Conservation (phyloP, 1,140 invertebrate species). For the Diuraphis noxia region DNA sequence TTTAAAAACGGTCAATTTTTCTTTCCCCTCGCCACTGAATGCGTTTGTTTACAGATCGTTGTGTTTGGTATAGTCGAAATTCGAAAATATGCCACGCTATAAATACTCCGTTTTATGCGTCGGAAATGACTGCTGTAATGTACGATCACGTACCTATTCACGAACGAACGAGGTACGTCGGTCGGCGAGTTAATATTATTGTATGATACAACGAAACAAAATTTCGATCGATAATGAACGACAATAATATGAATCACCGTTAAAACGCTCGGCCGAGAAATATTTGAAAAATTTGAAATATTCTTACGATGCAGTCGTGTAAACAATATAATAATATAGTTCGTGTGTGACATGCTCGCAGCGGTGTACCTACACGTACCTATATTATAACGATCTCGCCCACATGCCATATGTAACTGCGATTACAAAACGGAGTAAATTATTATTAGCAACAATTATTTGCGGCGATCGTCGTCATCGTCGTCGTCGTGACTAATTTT, state of each 20-base stretch:
- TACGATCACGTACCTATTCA: background rate
- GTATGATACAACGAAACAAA: background rate
- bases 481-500: background rate
- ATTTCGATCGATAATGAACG: background rate
- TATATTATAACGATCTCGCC: background rate
- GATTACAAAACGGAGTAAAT: background rate
- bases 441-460: background rate
- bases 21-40: too few relatives aligned
- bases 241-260: background rate
- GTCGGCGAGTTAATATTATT: background rate
- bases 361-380: background rate
- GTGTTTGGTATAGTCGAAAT: background rate
- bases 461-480: too few relatives aligned
- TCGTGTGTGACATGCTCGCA: background rate
- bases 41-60: background rate
- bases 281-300: slow-evolving; percentile 12
- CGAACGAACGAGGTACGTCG: too few relatives aligned
- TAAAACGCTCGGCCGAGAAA: background rate
- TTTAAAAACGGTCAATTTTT: too few relatives aligned
- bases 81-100: background rate
- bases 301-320: background rate
- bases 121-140: background rate
- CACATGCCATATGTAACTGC: background rate
- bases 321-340: background rate
- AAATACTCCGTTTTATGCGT: too few relatives aligned